These are phyloP conservation scores for Toxotes chatareus DNA, from an alignment of 2,113 vertebrate genomes.

Conservation along the genomic window DNA sequence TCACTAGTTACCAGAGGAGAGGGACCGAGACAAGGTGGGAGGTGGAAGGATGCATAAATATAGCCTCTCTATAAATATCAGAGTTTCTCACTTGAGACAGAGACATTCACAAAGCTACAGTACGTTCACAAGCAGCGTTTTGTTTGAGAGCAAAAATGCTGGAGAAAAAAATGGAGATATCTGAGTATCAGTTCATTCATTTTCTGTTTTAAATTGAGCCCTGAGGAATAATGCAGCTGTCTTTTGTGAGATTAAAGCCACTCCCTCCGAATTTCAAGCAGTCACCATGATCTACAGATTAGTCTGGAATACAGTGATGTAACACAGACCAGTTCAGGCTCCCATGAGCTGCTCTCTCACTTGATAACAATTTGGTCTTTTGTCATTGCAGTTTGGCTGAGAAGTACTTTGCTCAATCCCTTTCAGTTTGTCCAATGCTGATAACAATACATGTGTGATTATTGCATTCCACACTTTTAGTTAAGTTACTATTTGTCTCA, in stretches of 20 bases:
- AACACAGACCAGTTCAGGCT: slow-evolving; percentile 30
- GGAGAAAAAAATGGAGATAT: not conserved
- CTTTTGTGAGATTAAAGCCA: slow-evolving; percentile 23
- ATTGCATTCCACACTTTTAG: not conserved
- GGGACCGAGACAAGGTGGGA: slow-evolving; percentile 43
- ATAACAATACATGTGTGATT: slow-evolving; percentile 13
- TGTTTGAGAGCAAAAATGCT: not conserved
- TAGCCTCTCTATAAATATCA: slow-evolving; percentile 68
- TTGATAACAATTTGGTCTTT: slow-evolving; percentile 47
- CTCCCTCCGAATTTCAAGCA: slow-evolving; percentile 34
- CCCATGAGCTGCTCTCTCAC: slow-evolving; percentile 16
- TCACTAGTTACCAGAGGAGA: slow-evolving; percentile 43
- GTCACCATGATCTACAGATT: slow-evolving; percentile 13
- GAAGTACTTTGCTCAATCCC: slow-evolving; percentile 9
- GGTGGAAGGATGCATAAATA: slow-evolving; percentile 53
- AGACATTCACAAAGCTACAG: slow-evolving; percentile 36
- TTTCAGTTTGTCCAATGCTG: slow-evolving; percentile 22
- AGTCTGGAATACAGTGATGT: slow-evolving; percentile 11
- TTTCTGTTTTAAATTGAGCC: slow-evolving; percentile 25
- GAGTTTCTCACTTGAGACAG: slow-evolving; percentile 38
- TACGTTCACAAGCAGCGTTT: not conserved
- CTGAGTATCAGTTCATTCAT: slow-evolving; percentile 14
- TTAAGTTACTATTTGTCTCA: not conserved
- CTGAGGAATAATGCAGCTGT: slow-evolving; percentile 14
- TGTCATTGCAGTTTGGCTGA: slow-evolving; percentile 37